phyloP scores from a whole-genome alignment of 2,113 vertebrate species.

The Plecotus auritus region DNA sequence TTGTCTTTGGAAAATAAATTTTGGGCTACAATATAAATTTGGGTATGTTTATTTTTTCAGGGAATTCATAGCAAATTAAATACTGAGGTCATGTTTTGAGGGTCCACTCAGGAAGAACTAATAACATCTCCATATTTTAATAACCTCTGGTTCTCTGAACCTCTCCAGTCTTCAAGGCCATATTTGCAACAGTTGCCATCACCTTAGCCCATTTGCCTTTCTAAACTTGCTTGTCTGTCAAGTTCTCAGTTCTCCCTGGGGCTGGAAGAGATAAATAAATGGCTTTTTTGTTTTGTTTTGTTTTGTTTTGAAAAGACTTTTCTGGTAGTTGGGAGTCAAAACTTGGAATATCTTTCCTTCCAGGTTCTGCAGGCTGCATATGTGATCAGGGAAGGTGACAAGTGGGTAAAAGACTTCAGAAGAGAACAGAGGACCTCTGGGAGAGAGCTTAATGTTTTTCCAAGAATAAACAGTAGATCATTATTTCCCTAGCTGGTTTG shows the following conservation, averaged over 20 bases:
- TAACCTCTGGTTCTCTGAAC: neutral
- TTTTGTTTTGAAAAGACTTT: neutral
- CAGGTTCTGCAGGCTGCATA: neutral
- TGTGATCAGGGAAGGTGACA: neutral
- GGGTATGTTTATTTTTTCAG: neutral
- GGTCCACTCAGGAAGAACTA: neutral
- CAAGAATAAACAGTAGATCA: neutral
- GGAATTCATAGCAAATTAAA: neutral
- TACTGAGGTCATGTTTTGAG: neutral
- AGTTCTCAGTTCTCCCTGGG: neutral
- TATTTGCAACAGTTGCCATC: neutral
- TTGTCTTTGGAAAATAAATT: constrained; percentile 37
- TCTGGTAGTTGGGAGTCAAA: neutral
- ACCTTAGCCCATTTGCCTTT: constrained; percentile 30
- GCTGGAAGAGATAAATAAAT: constrained; percentile 11
- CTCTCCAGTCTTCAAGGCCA: neutral
- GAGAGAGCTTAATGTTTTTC: neutral
- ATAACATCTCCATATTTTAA: neutral
- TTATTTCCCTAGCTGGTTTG: neutral
- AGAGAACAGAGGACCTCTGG: neutral
- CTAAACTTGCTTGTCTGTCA: constrained; percentile 32
- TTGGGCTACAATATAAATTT: neutral
- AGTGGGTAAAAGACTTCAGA: neutral
- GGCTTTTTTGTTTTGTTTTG: neutral
- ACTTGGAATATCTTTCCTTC: neutral